Evolutionary conservation across 2,888 invertebrate genomes (phyloP).

Genomic region (Fissipunctia ypsillon): DNA sequence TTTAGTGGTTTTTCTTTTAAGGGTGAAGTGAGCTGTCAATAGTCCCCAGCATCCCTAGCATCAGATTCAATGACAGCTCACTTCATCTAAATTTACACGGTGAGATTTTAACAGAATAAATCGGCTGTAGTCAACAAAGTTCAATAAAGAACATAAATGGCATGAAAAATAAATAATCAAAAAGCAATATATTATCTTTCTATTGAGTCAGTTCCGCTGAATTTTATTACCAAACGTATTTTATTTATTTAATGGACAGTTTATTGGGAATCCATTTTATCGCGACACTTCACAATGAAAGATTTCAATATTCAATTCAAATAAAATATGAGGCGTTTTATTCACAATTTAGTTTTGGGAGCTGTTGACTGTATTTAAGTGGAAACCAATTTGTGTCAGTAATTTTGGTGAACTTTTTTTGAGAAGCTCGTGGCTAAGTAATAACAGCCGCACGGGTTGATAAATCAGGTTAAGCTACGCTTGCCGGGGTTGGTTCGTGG

Average conservation of each 20-base stretch:
- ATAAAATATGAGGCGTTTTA: constrained; percentile 37
- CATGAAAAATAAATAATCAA: constrained; percentile 28
- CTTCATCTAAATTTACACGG: no score
- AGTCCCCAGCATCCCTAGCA: no score
- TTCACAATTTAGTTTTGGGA: constrained; percentile 30
- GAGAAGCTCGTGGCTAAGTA: no score
- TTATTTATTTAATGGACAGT: constrained; percentile 60
- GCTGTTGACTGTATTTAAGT: constrained; percentile 27
- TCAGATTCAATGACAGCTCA: no score
- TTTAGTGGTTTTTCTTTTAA: background rate
- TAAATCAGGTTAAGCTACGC: no score
- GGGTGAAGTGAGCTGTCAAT: background rate
- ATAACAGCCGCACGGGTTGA: no score
- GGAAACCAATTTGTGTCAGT: constrained; percentile 9
- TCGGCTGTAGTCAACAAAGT: background rate
- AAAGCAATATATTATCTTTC: constrained; percentile 27
- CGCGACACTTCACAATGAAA: constrained; percentile 54
- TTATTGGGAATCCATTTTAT: constrained; percentile 50
- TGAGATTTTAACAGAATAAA: no score
- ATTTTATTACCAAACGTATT: constrained; percentile 55
- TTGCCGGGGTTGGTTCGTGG: no score
- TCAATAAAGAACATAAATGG: constrained; percentile 9
- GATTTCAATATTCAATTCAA: constrained; percentile 55
- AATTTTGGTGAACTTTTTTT: background rate
- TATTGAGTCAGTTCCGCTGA: constrained; percentile 35